Conservation (phyloP, 1,140 invertebrate genomes). For the Stenopsyche tienmushanensis region DNA sequence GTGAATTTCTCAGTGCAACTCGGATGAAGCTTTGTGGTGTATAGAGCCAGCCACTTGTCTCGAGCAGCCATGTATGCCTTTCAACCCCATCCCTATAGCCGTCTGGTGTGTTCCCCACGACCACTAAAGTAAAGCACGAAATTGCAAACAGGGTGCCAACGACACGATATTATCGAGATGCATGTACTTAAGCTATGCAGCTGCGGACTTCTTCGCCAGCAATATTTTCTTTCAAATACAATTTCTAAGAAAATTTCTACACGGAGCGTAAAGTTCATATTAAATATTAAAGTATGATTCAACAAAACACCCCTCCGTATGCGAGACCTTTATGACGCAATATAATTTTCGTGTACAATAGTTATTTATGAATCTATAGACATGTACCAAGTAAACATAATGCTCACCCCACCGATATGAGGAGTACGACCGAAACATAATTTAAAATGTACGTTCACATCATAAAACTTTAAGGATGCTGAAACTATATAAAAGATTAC, state of each 20-base stretch:
- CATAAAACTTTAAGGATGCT: neutral
- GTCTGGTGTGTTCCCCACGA: neutral
- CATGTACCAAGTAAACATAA: too few relatives aligned
- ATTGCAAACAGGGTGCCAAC: conserved; percentile 4
- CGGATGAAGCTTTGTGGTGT: neutral
- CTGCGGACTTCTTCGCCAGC: neutral
- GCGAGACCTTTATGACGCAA: neutral
- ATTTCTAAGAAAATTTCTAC: neutral
- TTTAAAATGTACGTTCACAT: neutral
- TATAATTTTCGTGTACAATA: neutral
- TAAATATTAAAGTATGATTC: neutral
- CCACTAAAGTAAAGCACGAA: neutral
- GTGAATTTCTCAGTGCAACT: neutral
- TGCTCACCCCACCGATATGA: too few relatives aligned
- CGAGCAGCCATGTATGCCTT: neutral
- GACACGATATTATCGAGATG: neutral
- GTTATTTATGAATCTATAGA: too few relatives aligned
- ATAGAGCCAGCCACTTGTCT: neutral
- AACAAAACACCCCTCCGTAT: neutral
- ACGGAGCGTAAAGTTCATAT: neutral
- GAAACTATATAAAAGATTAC: neutral
- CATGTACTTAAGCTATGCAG: too few relatives aligned
- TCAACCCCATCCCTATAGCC: neutral
- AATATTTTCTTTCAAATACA: neutral
- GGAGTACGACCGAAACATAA: neutral